phyloP scores from a whole-genome alignment of 2,113 vertebrate species.

The Acanthochromis polyacanthus region DNA sequence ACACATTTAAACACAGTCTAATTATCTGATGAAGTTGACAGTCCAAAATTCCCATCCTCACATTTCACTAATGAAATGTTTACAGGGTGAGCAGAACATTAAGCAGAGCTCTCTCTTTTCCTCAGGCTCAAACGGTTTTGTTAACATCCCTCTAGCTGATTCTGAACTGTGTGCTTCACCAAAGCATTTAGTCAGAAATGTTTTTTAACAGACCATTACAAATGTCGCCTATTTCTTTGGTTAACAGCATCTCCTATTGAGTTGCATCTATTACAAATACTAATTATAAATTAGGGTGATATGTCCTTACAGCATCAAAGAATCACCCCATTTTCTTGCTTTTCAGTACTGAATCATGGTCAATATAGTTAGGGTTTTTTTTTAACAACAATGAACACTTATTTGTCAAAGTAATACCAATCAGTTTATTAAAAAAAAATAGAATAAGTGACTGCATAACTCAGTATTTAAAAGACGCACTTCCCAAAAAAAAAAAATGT shows the following conservation, averaged over 20 bases:
- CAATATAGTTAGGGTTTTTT: too few species aligned
- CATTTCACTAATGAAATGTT: constrained; percentile 30
- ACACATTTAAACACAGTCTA: background rate
- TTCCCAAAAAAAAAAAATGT: too few species aligned
- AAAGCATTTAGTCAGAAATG: constrained; percentile 7
- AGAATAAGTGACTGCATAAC: too few species aligned
- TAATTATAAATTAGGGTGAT: background rate
- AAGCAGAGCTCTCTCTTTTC: background rate
- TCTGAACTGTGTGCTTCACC: constrained; percentile 19
- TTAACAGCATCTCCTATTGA: background rate
- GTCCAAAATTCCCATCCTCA: constrained; percentile 11
- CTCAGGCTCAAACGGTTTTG: background rate
- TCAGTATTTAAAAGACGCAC: too few species aligned
- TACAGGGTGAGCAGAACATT: constrained; percentile 9
- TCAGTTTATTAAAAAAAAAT: too few species aligned
- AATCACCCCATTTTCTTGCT: too few species aligned
- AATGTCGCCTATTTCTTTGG: background rate
- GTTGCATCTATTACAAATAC: background rate
- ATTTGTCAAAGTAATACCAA: too few species aligned
- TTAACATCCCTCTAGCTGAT: constrained; percentile 7
- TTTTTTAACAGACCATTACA: background rate
- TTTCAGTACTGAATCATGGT: too few species aligned
- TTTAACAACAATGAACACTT: too few species aligned
- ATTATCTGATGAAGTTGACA: background rate
- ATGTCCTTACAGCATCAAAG: background rate